Evolutionary conservation across 1,140 invertebrate genomes (phyloP).

Genomic region (Drosophila repletoides): DNA sequence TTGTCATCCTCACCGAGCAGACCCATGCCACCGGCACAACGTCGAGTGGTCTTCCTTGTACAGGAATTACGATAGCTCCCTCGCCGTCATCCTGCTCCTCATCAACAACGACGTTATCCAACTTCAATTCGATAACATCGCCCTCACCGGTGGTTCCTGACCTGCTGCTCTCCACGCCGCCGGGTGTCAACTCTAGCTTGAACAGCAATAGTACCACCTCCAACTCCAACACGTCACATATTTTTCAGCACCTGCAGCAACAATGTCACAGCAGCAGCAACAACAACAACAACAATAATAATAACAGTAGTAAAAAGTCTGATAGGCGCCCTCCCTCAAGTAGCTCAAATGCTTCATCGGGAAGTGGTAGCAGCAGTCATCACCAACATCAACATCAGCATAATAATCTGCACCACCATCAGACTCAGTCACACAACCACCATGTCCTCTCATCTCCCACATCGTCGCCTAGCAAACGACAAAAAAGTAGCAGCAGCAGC

Average conservation of each 20-base stretch:
- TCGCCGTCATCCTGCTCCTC: constrained; percentile 71
- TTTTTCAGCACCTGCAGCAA: constrained; percentile 42
- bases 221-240: constrained; percentile 18
- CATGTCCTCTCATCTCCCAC: constrained; percentile 67
- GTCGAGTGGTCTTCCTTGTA: constrained; percentile 33
- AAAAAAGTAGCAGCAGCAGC: constrained; percentile 60
- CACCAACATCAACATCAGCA: constrained; percentile 55
- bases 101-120: constrained; percentile 72
- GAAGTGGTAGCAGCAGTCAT: constrained; percentile 28
- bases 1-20: constrained; percentile 62
- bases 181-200: constrained; percentile 69
- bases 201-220: constrained; percentile 37
- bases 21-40: constrained; percentile 23
- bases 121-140: constrained; percentile 79
- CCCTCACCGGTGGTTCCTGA: constrained; percentile 80
- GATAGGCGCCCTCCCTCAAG: constrained; percentile 67
- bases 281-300: constrained; percentile 24
- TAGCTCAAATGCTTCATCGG: constrained; percentile 38
- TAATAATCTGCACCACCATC: constrained; percentile 55
- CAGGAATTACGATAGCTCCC: constrained; percentile 56
- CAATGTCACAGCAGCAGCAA: constrained; percentile 35
- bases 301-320: constrained; percentile 58
- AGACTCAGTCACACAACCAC: constrained; percentile 58
- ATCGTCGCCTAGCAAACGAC: constrained; percentile 75
- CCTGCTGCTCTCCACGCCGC: constrained; percentile 71